phyloP scores from a whole-genome alignment of 2,888 invertebrate genomes.

The Scrobipalpa costella region DNA sequence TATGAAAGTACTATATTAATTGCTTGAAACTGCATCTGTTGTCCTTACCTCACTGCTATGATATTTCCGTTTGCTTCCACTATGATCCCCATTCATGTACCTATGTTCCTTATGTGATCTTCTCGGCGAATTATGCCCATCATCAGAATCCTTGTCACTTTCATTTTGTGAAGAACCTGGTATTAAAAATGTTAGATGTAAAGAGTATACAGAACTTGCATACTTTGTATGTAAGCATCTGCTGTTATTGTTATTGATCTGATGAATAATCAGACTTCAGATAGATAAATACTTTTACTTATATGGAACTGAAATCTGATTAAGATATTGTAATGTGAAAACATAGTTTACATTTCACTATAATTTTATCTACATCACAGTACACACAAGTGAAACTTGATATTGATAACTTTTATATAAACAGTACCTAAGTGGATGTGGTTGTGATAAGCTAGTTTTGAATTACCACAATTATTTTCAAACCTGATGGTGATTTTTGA shows the following conservation, averaged over 20 bases:
- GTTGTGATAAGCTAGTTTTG: background rate
- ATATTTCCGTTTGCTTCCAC: constrained; percentile 61
- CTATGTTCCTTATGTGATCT: constrained; percentile 44
- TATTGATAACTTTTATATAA: background rate
- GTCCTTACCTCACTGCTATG: constrained; percentile 67
- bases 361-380: too few relatives aligned
- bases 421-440: background rate
- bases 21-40: background rate
- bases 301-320: too few relatives aligned
- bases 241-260: too few relatives aligned
- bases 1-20: background rate
- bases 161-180: constrained; percentile 63
- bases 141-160: constrained; percentile 65
- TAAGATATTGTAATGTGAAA: too few relatives aligned
- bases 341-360: too few relatives aligned
- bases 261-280: too few relatives aligned
- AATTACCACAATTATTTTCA: background rate
- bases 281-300: too few relatives aligned
- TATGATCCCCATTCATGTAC: constrained; percentile 61
- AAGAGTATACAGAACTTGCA: too few relatives aligned
- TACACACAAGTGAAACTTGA: background rate
- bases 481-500: background rate
- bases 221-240: too few relatives aligned
- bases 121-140: constrained; percentile 47
- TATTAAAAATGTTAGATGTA: constrained; percentile 28